phyloP scores from a whole-genome alignment of 2,113 vertebrate species.

The Cebus imitator region DNA sequence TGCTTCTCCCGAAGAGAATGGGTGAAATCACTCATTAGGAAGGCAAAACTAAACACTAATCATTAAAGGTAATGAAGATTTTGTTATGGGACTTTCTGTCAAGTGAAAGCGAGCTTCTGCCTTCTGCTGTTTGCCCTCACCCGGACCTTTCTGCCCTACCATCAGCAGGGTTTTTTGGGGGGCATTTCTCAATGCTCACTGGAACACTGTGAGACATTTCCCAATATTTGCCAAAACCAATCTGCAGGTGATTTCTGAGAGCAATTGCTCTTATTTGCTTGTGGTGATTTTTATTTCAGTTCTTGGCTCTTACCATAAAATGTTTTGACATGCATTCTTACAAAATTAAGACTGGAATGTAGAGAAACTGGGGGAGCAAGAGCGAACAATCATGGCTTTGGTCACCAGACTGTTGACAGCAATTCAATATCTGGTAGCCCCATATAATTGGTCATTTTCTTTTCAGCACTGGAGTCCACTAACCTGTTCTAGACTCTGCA shows the following conservation, averaged over 20 bases:
- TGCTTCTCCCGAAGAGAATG: neutral
- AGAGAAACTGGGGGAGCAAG: neutral
- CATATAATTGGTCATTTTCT: slow-evolving; percentile 28
- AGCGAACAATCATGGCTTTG: neutral
- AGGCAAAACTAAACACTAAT: neutral
- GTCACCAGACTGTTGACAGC: slow-evolving; percentile 15
- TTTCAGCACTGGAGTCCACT: neutral
- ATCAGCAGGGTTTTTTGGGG: neutral
- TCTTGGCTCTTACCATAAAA: slow-evolving; percentile 21
- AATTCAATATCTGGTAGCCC: neutral
- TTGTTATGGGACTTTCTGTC: neutral
- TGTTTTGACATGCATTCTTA: slow-evolving; percentile 48
- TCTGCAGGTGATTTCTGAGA: slow-evolving; percentile 29
- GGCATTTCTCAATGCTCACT: neutral
- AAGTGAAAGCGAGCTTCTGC: neutral
- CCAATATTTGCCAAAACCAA: slow-evolving; percentile 1
- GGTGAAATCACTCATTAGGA: neutral
- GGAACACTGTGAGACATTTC: neutral
- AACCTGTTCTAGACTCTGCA: slow-evolving; percentile 13
- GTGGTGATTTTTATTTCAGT: slow-evolving; percentile 47
- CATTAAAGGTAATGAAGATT: neutral
- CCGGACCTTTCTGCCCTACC: neutral
- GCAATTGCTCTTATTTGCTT: slow-evolving; percentile 32
- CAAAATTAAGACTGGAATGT: neutral
- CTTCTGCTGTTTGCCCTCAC: neutral